phyloP scores from a whole-genome alignment of 2,797 vertebrate genomes.

The Gorsachius magnificus region DNA sequence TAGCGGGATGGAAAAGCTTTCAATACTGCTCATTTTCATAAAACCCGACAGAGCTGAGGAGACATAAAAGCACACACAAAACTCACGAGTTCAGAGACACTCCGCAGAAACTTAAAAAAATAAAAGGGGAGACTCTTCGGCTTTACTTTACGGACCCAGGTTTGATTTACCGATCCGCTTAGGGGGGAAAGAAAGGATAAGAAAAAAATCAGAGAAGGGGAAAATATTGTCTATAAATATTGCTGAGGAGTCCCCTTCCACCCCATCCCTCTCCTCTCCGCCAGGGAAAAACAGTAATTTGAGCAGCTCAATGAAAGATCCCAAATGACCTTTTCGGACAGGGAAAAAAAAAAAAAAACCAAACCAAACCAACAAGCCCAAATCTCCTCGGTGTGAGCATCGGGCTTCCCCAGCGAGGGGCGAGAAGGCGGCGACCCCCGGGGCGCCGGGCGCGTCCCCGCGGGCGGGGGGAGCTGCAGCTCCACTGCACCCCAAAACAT shows the following conservation, averaged over 20 bases:
- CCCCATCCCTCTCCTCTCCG: not conserved
- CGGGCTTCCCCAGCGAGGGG: not conserved
- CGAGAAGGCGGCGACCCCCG: not conserved
- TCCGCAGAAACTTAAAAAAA: constrained; percentile 65
- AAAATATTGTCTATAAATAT: not conserved
- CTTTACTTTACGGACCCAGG: not conserved
- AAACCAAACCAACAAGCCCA: not conserved
- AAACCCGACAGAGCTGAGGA: constrained; percentile 69
- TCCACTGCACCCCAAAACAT: not conserved
- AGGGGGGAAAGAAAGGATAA: fast-evolving
- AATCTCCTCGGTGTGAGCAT: not conserved
- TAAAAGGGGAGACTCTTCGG: constrained; percentile 16
- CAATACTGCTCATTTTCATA: constrained; percentile 85
- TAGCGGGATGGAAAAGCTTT: constrained; percentile 85
- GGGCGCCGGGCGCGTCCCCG: not conserved
- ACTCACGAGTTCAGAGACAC: constrained; percentile 19
- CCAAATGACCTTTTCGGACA: not conserved
- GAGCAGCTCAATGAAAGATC: not conserved
- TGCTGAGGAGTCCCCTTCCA: not conserved
- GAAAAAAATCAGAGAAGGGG: not conserved
- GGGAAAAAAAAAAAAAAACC: not conserved
- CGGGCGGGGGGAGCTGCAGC: not conserved
- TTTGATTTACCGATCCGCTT: not conserved
- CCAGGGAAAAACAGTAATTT: not conserved
- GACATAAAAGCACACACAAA: constrained; percentile 40